Evolutionary conservation across 2,888 invertebrate species (phyloP).

Genomic region (Mystacides longicornis): DNA sequence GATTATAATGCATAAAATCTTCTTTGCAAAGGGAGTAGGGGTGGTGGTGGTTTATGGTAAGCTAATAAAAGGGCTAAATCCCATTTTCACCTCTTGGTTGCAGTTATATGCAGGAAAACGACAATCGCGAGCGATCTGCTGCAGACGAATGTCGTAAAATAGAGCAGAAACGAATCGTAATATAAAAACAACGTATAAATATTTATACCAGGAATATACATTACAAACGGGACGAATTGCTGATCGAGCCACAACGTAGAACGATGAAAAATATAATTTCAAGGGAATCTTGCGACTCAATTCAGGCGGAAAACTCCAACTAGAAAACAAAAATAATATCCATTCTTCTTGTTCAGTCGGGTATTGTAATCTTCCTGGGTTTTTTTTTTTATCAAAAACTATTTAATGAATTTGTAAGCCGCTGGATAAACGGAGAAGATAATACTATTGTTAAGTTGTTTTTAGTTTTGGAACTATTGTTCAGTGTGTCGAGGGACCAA

Average conservation of each 20-base stretch:
- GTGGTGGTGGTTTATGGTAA: background rate
- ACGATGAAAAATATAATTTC: slow-evolving; percentile 8
- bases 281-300: background rate
- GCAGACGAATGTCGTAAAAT: background rate
- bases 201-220: slow-evolving; percentile 10
- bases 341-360: too few relatives aligned
- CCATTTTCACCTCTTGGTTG: background rate
- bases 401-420: too few relatives aligned
- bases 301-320: background rate
- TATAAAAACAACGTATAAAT: slow-evolving; percentile 7
- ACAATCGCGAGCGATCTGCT: background rate
- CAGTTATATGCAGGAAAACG: background rate
- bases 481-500: too few relatives aligned
- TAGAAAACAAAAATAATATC: too few relatives aligned
- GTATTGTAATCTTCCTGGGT: too few relatives aligned
- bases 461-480: too few relatives aligned
- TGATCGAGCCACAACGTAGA: background rate
- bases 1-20: background rate
- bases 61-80: background rate
- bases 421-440: too few relatives aligned
- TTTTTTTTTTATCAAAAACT: too few relatives aligned
- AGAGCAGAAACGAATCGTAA: background rate
- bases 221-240: slow-evolving; percentile 6
- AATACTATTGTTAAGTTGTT: too few relatives aligned
- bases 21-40: background rate